These are phyloP conservation scores for Helleia helle DNA, from an alignment of 2,888 invertebrate species.

Conservation along the genomic window DNA sequence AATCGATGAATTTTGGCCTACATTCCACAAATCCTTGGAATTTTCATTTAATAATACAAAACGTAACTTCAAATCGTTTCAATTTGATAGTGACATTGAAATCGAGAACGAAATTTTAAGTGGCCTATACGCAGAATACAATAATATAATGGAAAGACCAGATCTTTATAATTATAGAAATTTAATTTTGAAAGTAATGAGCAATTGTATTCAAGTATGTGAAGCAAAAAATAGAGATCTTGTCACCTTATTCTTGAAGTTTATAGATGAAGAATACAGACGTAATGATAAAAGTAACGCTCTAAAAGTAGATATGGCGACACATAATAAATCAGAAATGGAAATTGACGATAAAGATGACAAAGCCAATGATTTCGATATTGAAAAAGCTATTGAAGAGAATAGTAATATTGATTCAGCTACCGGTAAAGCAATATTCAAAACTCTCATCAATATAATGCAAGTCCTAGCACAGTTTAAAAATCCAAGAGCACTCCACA, in stretches of 20 bases:
- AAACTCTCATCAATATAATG: conserved; percentile 78
- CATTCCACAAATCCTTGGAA: conserved; percentile 76
- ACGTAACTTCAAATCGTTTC: conserved; percentile 41
- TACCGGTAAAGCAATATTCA: conserved; percentile 58
- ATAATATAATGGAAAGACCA: conserved; percentile 70
- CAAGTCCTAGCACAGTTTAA: conserved; percentile 84
- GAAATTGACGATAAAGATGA: conserved; percentile 40
- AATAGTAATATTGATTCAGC: conserved; percentile 33
- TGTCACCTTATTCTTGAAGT: conserved; percentile 84
- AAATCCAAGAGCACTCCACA: conserved; percentile 85
- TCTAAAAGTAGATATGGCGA: conserved; percentile 73
- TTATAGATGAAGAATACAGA: conserved; percentile 78
- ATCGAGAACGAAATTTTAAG: conserved; percentile 37
- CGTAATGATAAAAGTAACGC: conserved; percentile 47
- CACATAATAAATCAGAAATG: conserved; percentile 59
- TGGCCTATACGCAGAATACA: conserved; percentile 47
- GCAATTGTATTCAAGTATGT: conserved; percentile 80
- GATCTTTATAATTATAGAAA: conserved; percentile 85
- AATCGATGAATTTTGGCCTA: conserved; percentile 80
- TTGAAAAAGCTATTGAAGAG: conserved; percentile 38
- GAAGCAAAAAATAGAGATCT: conserved; percentile 88
- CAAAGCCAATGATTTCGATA: conserved; percentile 46
- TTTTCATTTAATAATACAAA: conserved; percentile 62
- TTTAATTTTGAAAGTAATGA: conserved; percentile 87
- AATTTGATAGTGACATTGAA: conserved; percentile 49